These are phyloP conservation scores for Leucoma salicis DNA, from an alignment of 2,888 invertebrate species.

Conservation along the genomic window DNA sequence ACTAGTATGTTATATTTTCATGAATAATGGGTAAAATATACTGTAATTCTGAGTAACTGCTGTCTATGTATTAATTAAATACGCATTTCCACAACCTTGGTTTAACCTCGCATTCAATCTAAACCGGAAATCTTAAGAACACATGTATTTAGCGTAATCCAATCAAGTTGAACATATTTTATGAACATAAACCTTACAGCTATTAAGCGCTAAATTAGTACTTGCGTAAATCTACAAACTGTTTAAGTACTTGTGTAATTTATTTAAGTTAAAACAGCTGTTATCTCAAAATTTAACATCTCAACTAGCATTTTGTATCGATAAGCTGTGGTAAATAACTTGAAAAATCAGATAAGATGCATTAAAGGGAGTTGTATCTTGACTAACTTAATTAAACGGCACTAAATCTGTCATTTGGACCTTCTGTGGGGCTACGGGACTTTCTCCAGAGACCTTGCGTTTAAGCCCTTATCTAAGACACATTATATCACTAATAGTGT, in stretches of 20 bases:
- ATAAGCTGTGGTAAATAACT: slow-evolving; percentile 53
- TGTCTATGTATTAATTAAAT: too few species aligned
- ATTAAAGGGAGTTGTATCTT: slow-evolving; percentile 53
- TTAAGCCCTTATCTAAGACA: slow-evolving; percentile 63
- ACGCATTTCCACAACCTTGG: too few species aligned
- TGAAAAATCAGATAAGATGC: slow-evolving; percentile 63
- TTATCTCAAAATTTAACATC: slow-evolving; percentile 30
- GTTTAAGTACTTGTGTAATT: neutral
- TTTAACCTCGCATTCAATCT: too few species aligned
- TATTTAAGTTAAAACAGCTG: slow-evolving; percentile 18
- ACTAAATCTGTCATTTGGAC: slow-evolving; percentile 74
- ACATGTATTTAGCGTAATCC: neutral
- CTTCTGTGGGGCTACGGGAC: slow-evolving; percentile 57
- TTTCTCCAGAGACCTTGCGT: slow-evolving; percentile 60
- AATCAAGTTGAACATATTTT: neutral
- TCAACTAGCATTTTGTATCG: slow-evolving; percentile 27
- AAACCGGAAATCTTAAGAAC: too few species aligned
- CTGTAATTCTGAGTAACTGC: too few species aligned
- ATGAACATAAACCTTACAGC: neutral
- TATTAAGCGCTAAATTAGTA: slow-evolving; percentile 5
- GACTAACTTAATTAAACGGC: slow-evolving; percentile 73
- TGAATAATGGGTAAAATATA: too few species aligned
- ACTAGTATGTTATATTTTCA: too few species aligned
- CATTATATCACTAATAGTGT: slow-evolving; percentile 72
- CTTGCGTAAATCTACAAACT: slow-evolving; percentile 1